phyloP scores from a whole-genome alignment of 2,113 vertebrate species.

The Aix galericulata region DNA sequence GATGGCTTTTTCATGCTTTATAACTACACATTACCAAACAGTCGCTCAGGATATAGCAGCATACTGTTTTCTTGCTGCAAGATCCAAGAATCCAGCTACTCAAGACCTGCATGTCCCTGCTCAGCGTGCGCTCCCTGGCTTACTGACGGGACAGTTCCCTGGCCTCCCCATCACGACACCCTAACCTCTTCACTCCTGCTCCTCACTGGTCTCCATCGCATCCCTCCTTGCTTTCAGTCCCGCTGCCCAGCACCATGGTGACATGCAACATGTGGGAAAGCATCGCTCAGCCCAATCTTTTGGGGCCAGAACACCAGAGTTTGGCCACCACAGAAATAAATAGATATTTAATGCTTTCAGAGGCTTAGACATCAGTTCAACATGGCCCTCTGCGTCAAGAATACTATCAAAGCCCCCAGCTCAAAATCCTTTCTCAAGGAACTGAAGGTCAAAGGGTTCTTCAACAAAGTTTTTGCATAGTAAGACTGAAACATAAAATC shows the following conservation, averaged over 20 bases:
- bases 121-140: background rate
- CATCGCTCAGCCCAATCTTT: background rate
- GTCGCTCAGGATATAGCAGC: background rate
- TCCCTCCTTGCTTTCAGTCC: background rate
- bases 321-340: background rate
- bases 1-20: background rate
- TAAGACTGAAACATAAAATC: background rate
- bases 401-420: background rate
- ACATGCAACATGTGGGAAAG: background rate
- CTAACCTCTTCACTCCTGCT: background rate
- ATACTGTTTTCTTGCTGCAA: rapidly evolving
- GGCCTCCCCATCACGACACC: rapidly evolving
- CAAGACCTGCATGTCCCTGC: background rate
- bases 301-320: background rate
- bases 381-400: background rate
- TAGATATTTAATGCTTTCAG: background rate
- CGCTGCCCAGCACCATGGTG: background rate
- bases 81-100: background rate
- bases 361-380: background rate
- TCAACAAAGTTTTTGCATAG: background rate
- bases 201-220: too few relatives aligned
- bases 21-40: background rate
- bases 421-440: background rate
- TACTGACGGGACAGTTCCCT: background rate
- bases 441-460: background rate